These are phyloP conservation scores for Gobiocypris rarus DNA, from an alignment of 2,113 vertebrate genomes.

Conservation along the genomic window DNA sequence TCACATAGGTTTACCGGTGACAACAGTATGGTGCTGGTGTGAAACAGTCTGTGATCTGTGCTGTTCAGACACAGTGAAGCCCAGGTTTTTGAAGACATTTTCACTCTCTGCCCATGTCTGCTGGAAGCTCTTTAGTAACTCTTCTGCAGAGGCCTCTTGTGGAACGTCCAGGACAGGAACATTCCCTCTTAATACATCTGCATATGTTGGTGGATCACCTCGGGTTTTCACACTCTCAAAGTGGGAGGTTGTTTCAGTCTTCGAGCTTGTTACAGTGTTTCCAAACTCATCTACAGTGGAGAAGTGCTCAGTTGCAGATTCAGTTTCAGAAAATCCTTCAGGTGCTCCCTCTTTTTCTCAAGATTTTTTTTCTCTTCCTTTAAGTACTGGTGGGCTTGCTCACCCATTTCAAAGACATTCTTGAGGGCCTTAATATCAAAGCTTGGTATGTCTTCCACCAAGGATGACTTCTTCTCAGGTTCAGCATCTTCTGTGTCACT, in stretches of 20 bases:
- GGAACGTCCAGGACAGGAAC: constrained; percentile 74
- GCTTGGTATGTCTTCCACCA: constrained; percentile 71
- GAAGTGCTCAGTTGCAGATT: constrained; percentile 72
- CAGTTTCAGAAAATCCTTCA: constrained; percentile 64
- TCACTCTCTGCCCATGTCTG: constrained; percentile 87
- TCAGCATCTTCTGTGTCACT: constrained; percentile 76
- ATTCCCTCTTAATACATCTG: constrained; percentile 85
- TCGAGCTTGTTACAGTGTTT: constrained; percentile 66
- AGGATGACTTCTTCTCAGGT: constrained; percentile 62
- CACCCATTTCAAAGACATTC: constrained; percentile 80
- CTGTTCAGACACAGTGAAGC: constrained; percentile 79
- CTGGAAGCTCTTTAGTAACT: constrained; percentile 83
- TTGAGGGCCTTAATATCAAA: constrained; percentile 80
- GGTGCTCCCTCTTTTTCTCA: constrained; percentile 71
- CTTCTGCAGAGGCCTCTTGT: constrained; percentile 75
- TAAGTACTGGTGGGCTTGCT: constrained; percentile 74
- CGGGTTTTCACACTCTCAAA: constrained; percentile 70
- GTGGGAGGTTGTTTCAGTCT: constrained; percentile 61
- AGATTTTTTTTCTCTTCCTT: constrained; percentile 69
- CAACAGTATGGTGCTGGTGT: constrained; percentile 79
- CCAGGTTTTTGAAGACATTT: constrained; percentile 80
- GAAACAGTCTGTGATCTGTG: constrained; percentile 77
- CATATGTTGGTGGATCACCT: constrained; percentile 86
- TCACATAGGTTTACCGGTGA: constrained; percentile 82
- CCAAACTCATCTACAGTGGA: constrained; percentile 76